A percentile compares a stretch with the other conserved stretches of the same genome.
Conservation (phyloP, 1,140 invertebrate genomes). For the Nomia melanderi region DNA sequence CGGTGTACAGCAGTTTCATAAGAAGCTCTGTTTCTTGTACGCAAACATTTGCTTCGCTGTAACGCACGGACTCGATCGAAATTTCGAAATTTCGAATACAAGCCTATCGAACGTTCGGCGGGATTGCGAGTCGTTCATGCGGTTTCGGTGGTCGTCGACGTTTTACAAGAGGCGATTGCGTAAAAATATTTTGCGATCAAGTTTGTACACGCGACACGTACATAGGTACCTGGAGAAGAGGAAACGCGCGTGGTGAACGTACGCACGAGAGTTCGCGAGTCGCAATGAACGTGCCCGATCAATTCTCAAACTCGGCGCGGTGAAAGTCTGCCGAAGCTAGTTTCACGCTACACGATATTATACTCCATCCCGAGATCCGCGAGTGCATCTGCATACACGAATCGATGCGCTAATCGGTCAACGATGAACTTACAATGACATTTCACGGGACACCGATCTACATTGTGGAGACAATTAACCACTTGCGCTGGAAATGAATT, state of each 20-base stretch:
- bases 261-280: neutral
- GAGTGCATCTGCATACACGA: constrained; percentile 1
- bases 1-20: too few species aligned
- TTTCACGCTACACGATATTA: constrained; percentile 24
- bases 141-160: neutral
- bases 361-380: constrained; percentile 22
- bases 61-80: neutral
- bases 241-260: constrained; percentile 20
- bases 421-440: neutral
- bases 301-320: constrained; percentile 19
- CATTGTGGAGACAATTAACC: too few species aligned
- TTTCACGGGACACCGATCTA: too few species aligned
- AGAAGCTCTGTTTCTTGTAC: neutral
- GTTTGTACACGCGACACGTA: constrained; percentile 35
- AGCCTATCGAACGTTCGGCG: neutral
- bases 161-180: neutral
- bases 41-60: neutral
- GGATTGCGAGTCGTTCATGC: neutral
- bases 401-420: neutral
- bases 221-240: constrained; percentile 12
- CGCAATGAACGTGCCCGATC: constrained; percentile 6
- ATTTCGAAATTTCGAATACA: neutral
- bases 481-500: too few species aligned
- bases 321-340: constrained; percentile 48
- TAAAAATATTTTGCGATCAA: constrained; percentile 2